Evolutionary conservation across 2,888 invertebrate species (phyloP).

Genomic region (Pheosia gnoma): DNA sequence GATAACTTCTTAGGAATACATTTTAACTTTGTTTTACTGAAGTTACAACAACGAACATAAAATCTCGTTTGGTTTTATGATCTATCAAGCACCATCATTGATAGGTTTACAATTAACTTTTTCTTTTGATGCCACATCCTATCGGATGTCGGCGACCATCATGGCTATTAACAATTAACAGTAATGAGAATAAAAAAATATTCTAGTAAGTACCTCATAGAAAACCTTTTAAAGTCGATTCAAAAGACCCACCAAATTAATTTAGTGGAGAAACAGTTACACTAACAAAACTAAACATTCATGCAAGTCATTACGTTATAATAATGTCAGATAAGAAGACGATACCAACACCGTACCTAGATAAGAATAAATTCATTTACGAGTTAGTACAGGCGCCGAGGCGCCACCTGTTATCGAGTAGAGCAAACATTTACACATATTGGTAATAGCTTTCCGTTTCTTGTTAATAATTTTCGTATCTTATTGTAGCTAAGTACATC

Average conservation of each 20-base stretch:
- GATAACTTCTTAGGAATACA: neutral
- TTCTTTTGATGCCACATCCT: too few species aligned
- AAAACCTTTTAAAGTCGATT: too few species aligned
- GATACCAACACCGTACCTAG: slow-evolving; percentile 16
- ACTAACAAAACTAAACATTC: neutral
- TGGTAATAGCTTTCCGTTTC: neutral
- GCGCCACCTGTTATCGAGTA: slow-evolving; percentile 37
- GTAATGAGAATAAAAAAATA: too few species aligned
- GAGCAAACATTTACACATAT: slow-evolving; percentile 10
- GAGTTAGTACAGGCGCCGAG: neutral
- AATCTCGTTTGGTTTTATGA: neutral
- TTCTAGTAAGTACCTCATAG: too few species aligned
- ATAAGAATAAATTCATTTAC: slow-evolving; percentile 18
- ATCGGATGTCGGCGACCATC: too few species aligned
- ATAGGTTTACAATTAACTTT: too few species aligned
- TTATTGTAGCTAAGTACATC: too few species aligned
- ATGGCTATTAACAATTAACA: too few species aligned
- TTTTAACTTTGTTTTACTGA: neutral
- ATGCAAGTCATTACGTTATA: neutral
- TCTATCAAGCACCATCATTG: neutral
- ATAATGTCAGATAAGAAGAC: slow-evolving; percentile 10
- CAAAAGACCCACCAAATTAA: neutral
- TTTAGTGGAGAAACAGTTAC: neutral
- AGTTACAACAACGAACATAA: neutral
- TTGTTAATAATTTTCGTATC: too few species aligned